Evolutionary conservation across 2,888 invertebrate genomes (phyloP).

Genomic region (Andrena praecox): DNA sequence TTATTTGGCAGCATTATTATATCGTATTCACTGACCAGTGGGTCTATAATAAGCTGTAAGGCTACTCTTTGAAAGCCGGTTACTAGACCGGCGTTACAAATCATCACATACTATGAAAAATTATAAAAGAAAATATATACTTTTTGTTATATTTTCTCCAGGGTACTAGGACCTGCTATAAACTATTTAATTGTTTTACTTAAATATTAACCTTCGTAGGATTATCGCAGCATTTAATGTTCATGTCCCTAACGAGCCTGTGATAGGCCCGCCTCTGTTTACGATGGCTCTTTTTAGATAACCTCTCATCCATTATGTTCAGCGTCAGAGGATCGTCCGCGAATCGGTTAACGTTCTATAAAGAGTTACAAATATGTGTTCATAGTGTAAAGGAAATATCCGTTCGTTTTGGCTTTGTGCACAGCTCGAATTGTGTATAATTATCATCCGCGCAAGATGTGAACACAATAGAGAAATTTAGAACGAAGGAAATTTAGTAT

Average conservation of each 20-base stretch:
- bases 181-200: slow-evolving; percentile 11
- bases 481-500: too few species aligned
- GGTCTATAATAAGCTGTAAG: slow-evolving; percentile 86
- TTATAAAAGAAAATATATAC: slow-evolving; percentile 37
- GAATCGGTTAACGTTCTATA: neutral
- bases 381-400: too few species aligned
- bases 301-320: slow-evolving; percentile 32
- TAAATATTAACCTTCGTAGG: slow-evolving; percentile 78
- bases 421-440: too few species aligned
- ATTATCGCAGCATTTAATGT: slow-evolving; percentile 78
- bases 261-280: slow-evolving; percentile 82
- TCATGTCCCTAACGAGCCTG: slow-evolving; percentile 79
- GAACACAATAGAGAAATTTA: too few species aligned
- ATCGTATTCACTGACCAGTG: slow-evolving; percentile 87
- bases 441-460: too few species aligned
- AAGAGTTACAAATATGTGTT: too few species aligned
- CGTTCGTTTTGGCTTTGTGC: too few species aligned
- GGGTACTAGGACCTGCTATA: neutral
- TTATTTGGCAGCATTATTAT: slow-evolving; percentile 91
- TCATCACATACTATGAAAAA: slow-evolving; percentile 88
- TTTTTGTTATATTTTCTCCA: slow-evolving; percentile 2
- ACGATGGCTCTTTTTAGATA: slow-evolving; percentile 69
- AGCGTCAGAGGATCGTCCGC: neutral
- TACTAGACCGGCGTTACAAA: slow-evolving; percentile 95
- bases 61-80: slow-evolving; percentile 90